A percentile compares a stretch with the other conserved stretches of the same genome.
Conservation (phyloP, 2,888 invertebrate genomes). For the Pemphredon lugubris region DNA sequence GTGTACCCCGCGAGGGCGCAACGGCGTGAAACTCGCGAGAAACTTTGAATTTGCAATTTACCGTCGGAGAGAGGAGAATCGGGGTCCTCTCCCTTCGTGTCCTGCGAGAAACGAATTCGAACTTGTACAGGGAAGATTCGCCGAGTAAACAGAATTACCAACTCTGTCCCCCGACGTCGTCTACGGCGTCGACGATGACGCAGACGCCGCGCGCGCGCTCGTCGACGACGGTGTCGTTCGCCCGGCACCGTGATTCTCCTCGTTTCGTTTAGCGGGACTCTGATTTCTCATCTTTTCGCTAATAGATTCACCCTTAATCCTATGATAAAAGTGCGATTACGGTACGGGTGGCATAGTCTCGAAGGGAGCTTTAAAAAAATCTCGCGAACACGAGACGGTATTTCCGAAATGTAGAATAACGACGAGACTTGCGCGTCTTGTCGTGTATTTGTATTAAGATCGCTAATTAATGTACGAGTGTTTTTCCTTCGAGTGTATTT, state of each 20-base stretch:
- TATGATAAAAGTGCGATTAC: not conserved
- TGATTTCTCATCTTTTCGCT: not conserved
- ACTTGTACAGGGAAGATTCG: slow-evolving; percentile 62
- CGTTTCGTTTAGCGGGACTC: not conserved
- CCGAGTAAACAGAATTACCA: slow-evolving; percentile 68
- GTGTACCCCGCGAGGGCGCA: slow-evolving; percentile 18
- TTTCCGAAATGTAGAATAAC: no score
- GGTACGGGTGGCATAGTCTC: not conserved
- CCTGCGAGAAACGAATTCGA: slow-evolving; percentile 56
- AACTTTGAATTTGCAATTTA: slow-evolving; percentile 62
- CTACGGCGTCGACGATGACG: slow-evolving; percentile 22
- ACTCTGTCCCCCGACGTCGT: slow-evolving; percentile 24
- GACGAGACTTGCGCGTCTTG: no score
- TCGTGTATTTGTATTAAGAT: no score
- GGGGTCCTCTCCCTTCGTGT: slow-evolving; percentile 19
- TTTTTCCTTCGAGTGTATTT: no score
- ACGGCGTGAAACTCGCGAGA: slow-evolving; percentile 44
- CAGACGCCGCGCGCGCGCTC: slow-evolving; percentile 25
- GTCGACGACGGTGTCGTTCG: not conserved
- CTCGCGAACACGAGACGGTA: no score
- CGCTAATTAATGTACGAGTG: no score
- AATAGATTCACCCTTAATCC: not conserved
- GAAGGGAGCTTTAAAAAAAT: not conserved
- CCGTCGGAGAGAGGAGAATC: slow-evolving; percentile 32
- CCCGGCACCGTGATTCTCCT: slow-evolving; percentile 18